Evolutionary conservation across 2,888 invertebrate species (phyloP), one percentile per base, ranked within the genome.

Genomic region (Melitaea athalia): DNA sequence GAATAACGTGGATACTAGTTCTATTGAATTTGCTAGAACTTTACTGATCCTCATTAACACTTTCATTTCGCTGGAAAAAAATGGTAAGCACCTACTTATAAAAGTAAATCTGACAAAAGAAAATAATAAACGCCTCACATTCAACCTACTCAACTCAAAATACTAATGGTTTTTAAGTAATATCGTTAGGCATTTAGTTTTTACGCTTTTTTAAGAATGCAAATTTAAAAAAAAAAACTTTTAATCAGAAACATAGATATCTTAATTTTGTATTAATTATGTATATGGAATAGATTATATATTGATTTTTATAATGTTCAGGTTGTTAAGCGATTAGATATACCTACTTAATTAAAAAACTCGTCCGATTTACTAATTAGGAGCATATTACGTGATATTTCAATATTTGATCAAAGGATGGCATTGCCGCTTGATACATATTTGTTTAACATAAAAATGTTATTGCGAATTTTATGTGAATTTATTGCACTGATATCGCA

Each of bases 251-350:
- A 31, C 24, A 53, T 33, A 12, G 12, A 14, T 31, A 55, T 8
- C 14, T 8, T 55, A 33, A 0, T n/a, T n/a, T 33, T 55, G 3
- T 14, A 31, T 7, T 55, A 55, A 31, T 31, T 14, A 14, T 53
- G 31, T n/a, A 12, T n/a, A 12, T 12, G 3, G 31, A 55, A 55
- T n/a, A 33, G n/a, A 55, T 52, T 52, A 52, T 52, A 65, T 45
- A 33, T 50, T 49, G 33, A 66, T 66, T 61, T 53, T 15, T 60
- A 66, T 66, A 66, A 53, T 47, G 45, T 49, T 7, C 60, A 52
- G 45, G 53, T 60, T 53, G 65, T 60, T 60, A 38, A 60, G 45
- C 45, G 53, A 47, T 61, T 52, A 61, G 45, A 15, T 11, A 14
- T 3, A n/a, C n/a, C n/a, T n/a, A n/a, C n/a, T n/a, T n/a, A 12